These are phyloP conservation scores for Aurelia aurita complex sp. Pacific DNA, from an alignment of 30 jellyfish, hydroid and myxozoan species.

Conservation along the genomic window DNA sequence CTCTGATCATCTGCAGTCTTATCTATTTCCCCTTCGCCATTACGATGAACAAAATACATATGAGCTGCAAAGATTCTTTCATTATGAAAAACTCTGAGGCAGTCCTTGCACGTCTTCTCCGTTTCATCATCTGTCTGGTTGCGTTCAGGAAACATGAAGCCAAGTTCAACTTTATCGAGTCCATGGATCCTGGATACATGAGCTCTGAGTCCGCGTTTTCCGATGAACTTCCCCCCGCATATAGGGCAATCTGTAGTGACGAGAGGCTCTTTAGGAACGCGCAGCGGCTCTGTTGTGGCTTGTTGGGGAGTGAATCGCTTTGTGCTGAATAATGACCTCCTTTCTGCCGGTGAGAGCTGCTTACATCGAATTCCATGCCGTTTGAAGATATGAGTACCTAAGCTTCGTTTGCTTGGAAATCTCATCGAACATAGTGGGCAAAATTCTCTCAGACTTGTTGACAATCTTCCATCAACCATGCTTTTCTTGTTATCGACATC, in stretches of 20 bases:
- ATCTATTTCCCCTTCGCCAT: constrained; percentile 24
- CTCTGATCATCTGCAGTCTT: background rate
- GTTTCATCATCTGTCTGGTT: constrained; percentile 56
- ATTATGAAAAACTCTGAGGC: constrained; percentile 69
- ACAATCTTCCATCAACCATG: background rate
- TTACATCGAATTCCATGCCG: constrained; percentile 89
- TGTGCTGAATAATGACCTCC: constrained; percentile 43
- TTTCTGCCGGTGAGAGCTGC: constrained; percentile 60
- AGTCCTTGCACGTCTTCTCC: constrained; percentile 29
- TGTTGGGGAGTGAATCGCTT: background rate
- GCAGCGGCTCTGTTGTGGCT: constrained; percentile 10
- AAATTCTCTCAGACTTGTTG: constrained; percentile 30
- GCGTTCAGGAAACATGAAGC: constrained; percentile 56
- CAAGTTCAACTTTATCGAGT: constrained; percentile 65
- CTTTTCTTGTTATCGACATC: constrained; percentile 3
- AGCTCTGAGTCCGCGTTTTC: constrained; percentile 71
- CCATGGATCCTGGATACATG: constrained; percentile 72
- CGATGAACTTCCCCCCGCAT: constrained; percentile 73
- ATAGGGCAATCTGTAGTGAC: constrained; percentile 85
- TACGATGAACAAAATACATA: constrained; percentile 71
- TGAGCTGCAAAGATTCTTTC: constrained; percentile 78
- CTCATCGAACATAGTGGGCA: constrained; percentile 61
- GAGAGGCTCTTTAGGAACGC: constrained; percentile 30
- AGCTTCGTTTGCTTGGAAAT: constrained; percentile 68
- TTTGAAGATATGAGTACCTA: constrained; percentile 76